These are phyloP conservation scores for Donacobius atricapilla DNA, from an alignment of 2,113 vertebrate genomes.

Conservation along the genomic window DNA sequence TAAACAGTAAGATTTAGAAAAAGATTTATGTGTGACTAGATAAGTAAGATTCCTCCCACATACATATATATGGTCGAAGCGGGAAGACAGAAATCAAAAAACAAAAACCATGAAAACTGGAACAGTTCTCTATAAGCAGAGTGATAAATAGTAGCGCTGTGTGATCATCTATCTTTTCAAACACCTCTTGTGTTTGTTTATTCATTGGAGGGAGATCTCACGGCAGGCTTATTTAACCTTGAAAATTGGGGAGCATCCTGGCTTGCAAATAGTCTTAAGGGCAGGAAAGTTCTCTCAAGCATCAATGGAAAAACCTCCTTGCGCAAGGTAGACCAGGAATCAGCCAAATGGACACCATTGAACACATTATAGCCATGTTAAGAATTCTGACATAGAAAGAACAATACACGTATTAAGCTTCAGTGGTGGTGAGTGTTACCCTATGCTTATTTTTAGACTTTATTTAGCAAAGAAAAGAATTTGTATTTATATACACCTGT, in stretches of 20 bases:
- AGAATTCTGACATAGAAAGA: neutral
- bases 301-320: neutral
- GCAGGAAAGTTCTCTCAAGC: neutral
- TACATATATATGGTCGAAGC: neutral
- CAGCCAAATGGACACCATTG: rapidly evolving
- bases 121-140: neutral
- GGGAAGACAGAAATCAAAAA: neutral
- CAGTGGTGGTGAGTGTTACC: neutral
- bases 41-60: neutral
- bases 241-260: neutral
- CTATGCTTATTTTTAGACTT: neutral
- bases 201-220: neutral
- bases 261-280: neutral
- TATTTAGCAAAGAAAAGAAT: neutral
- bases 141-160: neutral
- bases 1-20: neutral
- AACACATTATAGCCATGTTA: rapidly evolving
- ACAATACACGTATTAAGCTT: neutral
- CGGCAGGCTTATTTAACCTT: neutral
- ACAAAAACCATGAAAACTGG: neutral
- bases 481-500: neutral
- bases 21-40: neutral
- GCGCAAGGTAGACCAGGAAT: neutral
- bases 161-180: neutral
- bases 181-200: neutral